These are phyloP conservation scores for Achroia grisella DNA, from an alignment of 1,140 invertebrate species.

Conservation along the genomic window DNA sequence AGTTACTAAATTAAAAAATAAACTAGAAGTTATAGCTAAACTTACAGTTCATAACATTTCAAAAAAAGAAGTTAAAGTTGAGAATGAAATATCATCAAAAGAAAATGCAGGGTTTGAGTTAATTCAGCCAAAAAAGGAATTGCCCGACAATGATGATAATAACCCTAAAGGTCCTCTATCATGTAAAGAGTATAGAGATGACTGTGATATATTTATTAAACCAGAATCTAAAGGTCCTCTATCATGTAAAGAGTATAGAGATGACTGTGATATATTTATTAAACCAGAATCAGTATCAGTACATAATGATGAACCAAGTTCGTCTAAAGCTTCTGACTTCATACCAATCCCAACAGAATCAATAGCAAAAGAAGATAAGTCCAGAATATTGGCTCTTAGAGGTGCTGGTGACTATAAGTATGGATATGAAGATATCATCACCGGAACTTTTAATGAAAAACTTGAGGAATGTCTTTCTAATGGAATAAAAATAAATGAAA, in stretches of 20 bases:
- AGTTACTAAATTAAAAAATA: conserved; percentile 24
- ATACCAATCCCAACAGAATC: conserved; percentile 15
- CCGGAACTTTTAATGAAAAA: conserved; percentile 59
- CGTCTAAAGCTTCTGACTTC: conserved; percentile 16
- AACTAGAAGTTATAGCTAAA: conserved; percentile 27
- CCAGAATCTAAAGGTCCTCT: not conserved
- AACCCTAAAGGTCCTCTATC: not conserved
- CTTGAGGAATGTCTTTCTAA: conserved; percentile 42
- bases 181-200: not conserved
- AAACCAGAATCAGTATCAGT: conserved; percentile 1
- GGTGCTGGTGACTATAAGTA: conserved; percentile 45
- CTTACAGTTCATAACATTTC: conserved; percentile 13
- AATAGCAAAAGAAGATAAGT: conserved; percentile 7
- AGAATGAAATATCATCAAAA: not conserved
- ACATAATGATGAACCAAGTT: not conserved
- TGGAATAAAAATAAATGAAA: conserved; percentile 28
- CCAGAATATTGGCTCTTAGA: conserved; percentile 13
- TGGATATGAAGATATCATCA: conserved; percentile 61
- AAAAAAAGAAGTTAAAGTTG: not conserved
- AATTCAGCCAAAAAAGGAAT: too few relatives aligned
- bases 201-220: too few relatives aligned
- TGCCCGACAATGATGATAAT: not conserved
- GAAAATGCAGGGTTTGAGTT: not conserved
- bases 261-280: not conserved
- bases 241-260: not conserved